phyloP scores from a whole-genome alignment of 2,797 vertebrate species.

The Brotogeris chrysoptera region DNA sequence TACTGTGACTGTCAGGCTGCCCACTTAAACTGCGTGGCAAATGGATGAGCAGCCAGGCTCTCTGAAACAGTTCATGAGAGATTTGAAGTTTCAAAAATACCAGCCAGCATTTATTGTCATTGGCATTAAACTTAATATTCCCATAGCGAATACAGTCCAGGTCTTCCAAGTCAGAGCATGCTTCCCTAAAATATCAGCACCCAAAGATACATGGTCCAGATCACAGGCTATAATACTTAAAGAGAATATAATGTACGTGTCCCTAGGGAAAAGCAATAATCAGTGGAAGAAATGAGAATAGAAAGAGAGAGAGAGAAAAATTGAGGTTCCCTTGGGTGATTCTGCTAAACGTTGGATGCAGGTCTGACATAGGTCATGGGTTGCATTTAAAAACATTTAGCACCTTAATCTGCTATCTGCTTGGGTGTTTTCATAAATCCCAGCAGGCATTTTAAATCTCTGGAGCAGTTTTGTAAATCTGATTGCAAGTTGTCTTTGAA shows the following conservation, averaged over 20 bases:
- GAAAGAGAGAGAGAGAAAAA: neutral
- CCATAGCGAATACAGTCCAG: neutral
- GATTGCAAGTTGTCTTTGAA: neutral
- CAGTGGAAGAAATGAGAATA: neutral
- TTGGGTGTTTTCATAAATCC: neutral
- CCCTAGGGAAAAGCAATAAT: neutral
- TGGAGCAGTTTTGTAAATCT: neutral
- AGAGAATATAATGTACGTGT: accelerated
- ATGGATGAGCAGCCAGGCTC: constrained; percentile 8
- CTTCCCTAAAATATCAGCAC: neutral
- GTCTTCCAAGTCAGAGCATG: neutral
- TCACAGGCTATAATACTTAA: neutral
- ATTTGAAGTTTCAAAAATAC: neutral
- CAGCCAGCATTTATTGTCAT: neutral
- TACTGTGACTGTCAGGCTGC: neutral
- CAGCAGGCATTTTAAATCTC: neutral
- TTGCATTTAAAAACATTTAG: neutral
- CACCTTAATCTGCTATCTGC: neutral
- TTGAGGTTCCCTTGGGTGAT: neutral
- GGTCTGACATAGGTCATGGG: accelerated
- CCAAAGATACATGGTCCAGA: neutral
- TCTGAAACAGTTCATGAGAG: neutral
- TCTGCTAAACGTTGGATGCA: neutral
- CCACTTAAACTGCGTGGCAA: neutral
- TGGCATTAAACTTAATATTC: neutral